Evolutionary conservation across 2,888 invertebrate species (phyloP).

Genomic region (Piscicola geometra): DNA sequence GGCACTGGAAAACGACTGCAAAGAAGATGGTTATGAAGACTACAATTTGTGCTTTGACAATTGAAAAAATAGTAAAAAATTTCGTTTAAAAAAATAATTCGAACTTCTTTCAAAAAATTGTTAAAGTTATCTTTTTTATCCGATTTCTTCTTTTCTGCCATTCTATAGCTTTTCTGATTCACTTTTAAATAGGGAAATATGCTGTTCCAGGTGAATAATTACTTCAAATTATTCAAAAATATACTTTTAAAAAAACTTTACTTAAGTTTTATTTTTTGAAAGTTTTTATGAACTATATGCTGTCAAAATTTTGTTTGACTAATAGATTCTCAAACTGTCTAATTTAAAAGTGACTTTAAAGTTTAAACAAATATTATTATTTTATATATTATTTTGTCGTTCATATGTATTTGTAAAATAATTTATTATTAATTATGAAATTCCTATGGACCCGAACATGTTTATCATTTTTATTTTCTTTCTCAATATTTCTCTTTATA

Average conservation of each 20-base stretch:
- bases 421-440: background rate
- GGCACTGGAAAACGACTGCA: slow-evolving; percentile 1
- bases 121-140: slow-evolving; percentile 1
- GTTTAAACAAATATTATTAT: too few relatives aligned
- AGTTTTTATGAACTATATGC: too few relatives aligned
- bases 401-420: too few relatives aligned
- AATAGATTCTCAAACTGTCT: too few relatives aligned
- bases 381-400: too few relatives aligned
- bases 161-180: background rate
- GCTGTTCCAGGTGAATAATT: too few relatives aligned
- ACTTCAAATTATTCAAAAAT: too few relatives aligned
- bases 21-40: background rate
- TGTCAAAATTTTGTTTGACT: too few relatives aligned
- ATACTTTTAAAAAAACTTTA: too few relatives aligned
- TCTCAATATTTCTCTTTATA: background rate
- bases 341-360: too few relatives aligned
- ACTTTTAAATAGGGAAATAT: background rate
- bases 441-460: background rate
- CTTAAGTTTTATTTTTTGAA: too few relatives aligned
- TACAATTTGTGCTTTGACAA: background rate
- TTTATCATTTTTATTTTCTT: background rate
- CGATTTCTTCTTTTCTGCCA: background rate
- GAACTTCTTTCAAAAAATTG: background rate
- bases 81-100: too few relatives aligned
- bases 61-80: background rate